Evolutionary conservation across 2,888 invertebrate species (phyloP).

Genomic region (Aradus depressus): DNA sequence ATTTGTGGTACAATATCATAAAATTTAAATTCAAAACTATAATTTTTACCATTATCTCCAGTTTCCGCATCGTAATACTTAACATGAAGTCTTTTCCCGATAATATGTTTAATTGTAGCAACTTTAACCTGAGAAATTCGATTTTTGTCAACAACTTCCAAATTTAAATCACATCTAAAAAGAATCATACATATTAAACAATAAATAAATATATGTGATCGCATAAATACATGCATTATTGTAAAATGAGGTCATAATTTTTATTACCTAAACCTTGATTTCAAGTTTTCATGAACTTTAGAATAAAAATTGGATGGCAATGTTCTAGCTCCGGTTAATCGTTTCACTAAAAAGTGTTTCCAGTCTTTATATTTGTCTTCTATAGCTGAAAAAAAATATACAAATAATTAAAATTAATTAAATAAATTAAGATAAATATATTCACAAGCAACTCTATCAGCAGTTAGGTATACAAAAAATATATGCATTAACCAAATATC

Average conservation of each 20-base stretch:
- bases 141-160: slow-evolving; percentile 94
- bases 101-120: slow-evolving; percentile 78
- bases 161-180: slow-evolving; percentile 57
- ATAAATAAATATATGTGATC: too few relatives aligned
- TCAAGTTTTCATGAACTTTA: slow-evolving; percentile 73
- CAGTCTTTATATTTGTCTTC: slow-evolving; percentile 90
- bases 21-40: slow-evolving; percentile 10
- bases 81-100: slow-evolving; percentile 84
- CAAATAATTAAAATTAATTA: slow-evolving; percentile 7
- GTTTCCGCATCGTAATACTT: slow-evolving; percentile 74
- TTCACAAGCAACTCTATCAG: too few relatives aligned
- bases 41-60: slow-evolving; percentile 52
- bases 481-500: neutral
- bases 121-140: slow-evolving; percentile 86
- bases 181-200: slow-evolving; percentile 7
- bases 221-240: too few relatives aligned
- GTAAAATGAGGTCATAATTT: neutral
- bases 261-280: slow-evolving; percentile 56
- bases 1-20: neutral
- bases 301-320: slow-evolving; percentile 84
- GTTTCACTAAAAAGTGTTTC: slow-evolving; percentile 87
- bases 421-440: neutral
- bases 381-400: slow-evolving; percentile 46
- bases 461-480: neutral
- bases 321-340: slow-evolving; percentile 89